A percentile compares a stretch with the other conserved stretches of the same genome.
These are phyloP conservation scores for Perdix hodgsoniae DNA, from an alignment of 2,797 vertebrate genomes.

Conservation along the genomic window DNA sequence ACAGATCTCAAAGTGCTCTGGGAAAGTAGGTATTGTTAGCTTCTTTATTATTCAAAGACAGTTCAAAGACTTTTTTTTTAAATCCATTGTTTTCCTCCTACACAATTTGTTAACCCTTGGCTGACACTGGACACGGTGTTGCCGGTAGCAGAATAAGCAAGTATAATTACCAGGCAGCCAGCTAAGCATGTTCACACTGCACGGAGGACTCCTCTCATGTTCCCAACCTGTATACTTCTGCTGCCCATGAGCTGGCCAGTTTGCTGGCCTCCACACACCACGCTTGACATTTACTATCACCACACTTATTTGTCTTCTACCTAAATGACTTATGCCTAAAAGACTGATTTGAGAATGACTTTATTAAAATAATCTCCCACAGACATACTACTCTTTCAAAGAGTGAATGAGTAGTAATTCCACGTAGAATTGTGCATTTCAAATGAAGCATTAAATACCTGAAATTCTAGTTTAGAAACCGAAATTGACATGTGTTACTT, in stretches of 20 bases:
- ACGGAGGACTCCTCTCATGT: not conserved
- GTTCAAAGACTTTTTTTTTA: not conserved
- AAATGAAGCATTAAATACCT: not conserved
- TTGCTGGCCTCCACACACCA: accelerated
- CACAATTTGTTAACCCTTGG: not conserved
- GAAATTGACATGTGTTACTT: not conserved
- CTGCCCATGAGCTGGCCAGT: accelerated
- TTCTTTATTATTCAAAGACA: not conserved
- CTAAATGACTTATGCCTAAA: not conserved
- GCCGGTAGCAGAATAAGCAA: not conserved
- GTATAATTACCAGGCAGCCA: not conserved
- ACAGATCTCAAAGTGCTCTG: not conserved
- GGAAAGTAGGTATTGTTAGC: not conserved
- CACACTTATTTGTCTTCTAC: accelerated
- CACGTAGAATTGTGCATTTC: not conserved
- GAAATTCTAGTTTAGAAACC: not conserved
- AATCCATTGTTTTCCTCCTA: not conserved
- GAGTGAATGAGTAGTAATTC: not conserved
- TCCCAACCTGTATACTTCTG: not conserved
- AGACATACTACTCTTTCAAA: not conserved
- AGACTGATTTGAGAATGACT: not conserved
- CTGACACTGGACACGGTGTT: not conserved
- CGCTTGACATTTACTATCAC: not conserved
- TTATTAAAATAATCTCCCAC: not conserved
- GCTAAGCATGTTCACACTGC: not conserved